Evolutionary conservation across 2,888 invertebrate genomes (phyloP).

Genomic region (Ephialtes manifestator): DNA sequence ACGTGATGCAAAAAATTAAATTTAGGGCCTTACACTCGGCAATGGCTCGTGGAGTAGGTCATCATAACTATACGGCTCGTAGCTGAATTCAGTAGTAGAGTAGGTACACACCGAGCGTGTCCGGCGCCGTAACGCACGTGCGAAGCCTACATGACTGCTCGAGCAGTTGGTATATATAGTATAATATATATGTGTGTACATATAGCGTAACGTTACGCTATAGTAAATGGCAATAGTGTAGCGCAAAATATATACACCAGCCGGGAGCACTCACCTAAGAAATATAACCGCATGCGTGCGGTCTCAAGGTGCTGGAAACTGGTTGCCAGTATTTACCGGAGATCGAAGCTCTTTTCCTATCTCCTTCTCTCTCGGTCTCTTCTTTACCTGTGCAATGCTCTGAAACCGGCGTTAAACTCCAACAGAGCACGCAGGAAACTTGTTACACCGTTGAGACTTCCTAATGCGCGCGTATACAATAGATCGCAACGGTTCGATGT

Average conservation of each 20-base stretch:
- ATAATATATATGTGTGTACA: not conserved
- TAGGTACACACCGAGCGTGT: constrained; percentile 74
- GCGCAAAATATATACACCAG: not conserved
- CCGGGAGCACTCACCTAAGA: constrained; percentile 56
- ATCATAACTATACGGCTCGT: constrained; percentile 71
- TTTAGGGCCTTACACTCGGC: not conserved
- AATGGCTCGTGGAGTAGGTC: constrained; percentile 76
- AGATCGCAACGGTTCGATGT: constrained; percentile 16
- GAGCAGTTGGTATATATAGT: constrained; percentile 54
- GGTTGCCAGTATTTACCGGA: constrained; percentile 61
- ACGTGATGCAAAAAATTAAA: not conserved
- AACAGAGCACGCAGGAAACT: constrained; percentile 58
- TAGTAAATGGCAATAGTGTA: constrained; percentile 17
- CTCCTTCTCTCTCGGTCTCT: constrained; percentile 32
- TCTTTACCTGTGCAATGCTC: constrained; percentile 28
- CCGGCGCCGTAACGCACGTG: constrained; percentile 79
- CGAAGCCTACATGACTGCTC: constrained; percentile 82
- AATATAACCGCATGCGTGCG: constrained; percentile 55
- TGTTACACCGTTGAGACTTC: constrained; percentile 55
- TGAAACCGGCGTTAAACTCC: constrained; percentile 51
- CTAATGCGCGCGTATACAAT: constrained; percentile 46
- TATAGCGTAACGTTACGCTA: constrained; percentile 16
- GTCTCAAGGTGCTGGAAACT: constrained; percentile 53
- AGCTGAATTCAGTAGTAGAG: not conserved
- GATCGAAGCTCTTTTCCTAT: constrained; percentile 54